Conservation (phyloP, 1,140 invertebrate genomes). For the Cataglyphis hispanica region DNA sequence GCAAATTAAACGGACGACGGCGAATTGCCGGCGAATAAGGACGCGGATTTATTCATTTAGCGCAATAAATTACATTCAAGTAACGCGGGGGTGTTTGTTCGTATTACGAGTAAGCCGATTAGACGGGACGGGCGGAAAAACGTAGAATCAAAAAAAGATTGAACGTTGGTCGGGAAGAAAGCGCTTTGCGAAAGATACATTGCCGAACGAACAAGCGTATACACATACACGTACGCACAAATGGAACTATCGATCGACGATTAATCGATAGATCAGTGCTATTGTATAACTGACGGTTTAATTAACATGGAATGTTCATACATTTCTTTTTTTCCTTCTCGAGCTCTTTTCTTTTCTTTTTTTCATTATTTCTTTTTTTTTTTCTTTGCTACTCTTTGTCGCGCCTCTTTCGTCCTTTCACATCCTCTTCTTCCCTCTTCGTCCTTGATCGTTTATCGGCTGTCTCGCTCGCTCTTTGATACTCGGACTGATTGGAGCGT, state of each 20-base stretch:
- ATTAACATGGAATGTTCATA: slow-evolving; percentile 11
- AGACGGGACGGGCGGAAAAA: slow-evolving; percentile 25
- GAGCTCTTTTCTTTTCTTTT: slow-evolving; percentile 3
- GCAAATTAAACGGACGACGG: not conserved
- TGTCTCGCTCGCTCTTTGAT: slow-evolving; percentile 50
- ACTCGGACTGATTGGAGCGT: slow-evolving; percentile 36
- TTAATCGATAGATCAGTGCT: slow-evolving; percentile 18
- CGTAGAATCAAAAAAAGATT: slow-evolving; percentile 43
- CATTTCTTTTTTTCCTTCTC: slow-evolving; percentile 8
- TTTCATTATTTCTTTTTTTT: not conserved
- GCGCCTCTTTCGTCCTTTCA: slow-evolving; percentile 8
- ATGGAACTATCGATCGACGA: not conserved
- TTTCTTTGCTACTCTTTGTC: not conserved
- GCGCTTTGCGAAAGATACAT: slow-evolving; percentile 28
- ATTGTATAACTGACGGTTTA: slow-evolving; percentile 38
- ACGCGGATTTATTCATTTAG: slow-evolving; percentile 33
- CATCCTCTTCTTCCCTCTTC: not conserved
- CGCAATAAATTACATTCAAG: slow-evolving; percentile 48
- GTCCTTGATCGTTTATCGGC: slow-evolving; percentile 38
- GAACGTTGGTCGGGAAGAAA: slow-evolving; percentile 4
- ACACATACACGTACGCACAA: no score
- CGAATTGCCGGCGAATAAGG: slow-evolving; percentile 14
- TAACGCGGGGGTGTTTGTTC: slow-evolving; percentile 3
- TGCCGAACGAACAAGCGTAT: not conserved
- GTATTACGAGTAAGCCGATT: slow-evolving; percentile 46